These are phyloP conservation scores for Heliconius hewitsoni DNA, from an alignment of 1,140 invertebrate genomes.

Conservation along the genomic window DNA sequence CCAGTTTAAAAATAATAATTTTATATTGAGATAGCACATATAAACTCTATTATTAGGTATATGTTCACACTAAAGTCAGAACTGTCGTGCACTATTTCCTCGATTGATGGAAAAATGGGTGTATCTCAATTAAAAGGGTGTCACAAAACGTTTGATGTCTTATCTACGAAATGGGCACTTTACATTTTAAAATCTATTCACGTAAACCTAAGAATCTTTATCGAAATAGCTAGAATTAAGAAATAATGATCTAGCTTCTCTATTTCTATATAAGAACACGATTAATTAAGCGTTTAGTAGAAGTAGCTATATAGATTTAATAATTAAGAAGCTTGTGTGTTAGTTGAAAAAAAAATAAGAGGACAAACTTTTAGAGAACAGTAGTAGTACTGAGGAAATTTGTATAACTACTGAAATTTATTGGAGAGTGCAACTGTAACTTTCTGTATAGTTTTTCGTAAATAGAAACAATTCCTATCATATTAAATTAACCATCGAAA, in stretches of 20 bases:
- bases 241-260: not conserved
- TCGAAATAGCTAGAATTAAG: not conserved
- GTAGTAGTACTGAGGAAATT: not conserved
- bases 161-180: not conserved
- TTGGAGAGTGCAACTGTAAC: no score
- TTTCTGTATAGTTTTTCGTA: no score
- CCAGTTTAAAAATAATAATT: not conserved
- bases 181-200: not conserved
- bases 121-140: conserved; percentile 13
- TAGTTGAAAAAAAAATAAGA: not conserved
- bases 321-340: not conserved
- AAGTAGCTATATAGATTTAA: not conserved
- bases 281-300: not conserved
- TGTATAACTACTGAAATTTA: not conserved
- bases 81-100: conserved; percentile 8
- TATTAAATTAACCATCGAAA: no score
- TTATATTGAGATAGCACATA: not conserved
- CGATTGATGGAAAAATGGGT: conserved; percentile 1
- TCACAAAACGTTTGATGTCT: not conserved
- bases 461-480: no score
- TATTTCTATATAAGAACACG: not conserved
- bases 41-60: not conserved
- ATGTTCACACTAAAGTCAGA: not conserved
- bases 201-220: not conserved
- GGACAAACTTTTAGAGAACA: not conserved